Conservation (phyloP, 2,113 vertebrate genomes). For the Chaenocephalus aceratus region DNA sequence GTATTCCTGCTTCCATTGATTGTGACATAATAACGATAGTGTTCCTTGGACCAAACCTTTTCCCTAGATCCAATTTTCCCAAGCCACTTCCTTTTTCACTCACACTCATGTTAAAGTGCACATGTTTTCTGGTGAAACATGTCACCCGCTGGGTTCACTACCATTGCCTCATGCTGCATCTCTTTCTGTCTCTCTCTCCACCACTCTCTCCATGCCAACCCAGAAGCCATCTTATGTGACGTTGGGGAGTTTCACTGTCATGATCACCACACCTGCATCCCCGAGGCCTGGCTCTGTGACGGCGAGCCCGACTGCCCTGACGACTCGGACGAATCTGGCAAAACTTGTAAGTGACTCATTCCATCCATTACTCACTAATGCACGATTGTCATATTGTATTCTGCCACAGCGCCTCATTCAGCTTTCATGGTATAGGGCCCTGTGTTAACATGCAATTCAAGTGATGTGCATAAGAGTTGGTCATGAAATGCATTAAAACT, state of each 20-base stretch:
- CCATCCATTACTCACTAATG: slow-evolving; percentile 57
- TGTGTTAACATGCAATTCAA: slow-evolving; percentile 26
- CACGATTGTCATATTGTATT: slow-evolving; percentile 1
- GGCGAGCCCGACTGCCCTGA: slow-evolving; percentile 94
- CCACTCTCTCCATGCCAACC: slow-evolving; percentile 62
- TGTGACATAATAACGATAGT: background rate
- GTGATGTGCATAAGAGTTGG: background rate
- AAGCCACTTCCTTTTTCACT: slow-evolving; percentile 8
- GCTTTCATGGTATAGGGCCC: background rate
- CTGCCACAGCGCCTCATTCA: slow-evolving; percentile 9
- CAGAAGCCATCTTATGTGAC: slow-evolving; percentile 90
- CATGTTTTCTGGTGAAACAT: slow-evolving; percentile 43
- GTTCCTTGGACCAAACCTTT: background rate
- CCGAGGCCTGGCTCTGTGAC: slow-evolving; percentile 94
- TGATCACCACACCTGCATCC: slow-evolving; percentile 88
- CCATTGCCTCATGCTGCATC: slow-evolving; percentile 75
- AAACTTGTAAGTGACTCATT: slow-evolving; percentile 88
- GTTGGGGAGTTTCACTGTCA: slow-evolving; percentile 93
- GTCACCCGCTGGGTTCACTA: slow-evolving; percentile 34
- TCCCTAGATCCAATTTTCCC: slow-evolving; percentile 5
- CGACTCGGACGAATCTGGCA: slow-evolving; percentile 90
- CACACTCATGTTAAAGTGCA: slow-evolving; percentile 6
- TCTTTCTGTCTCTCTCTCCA: slow-evolving; percentile 34
- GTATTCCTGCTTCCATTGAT: background rate
- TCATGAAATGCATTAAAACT: background rate